phyloP scores from a whole-genome alignment of 2,797 vertebrate species.

The Uromys caudimaculatus region DNA sequence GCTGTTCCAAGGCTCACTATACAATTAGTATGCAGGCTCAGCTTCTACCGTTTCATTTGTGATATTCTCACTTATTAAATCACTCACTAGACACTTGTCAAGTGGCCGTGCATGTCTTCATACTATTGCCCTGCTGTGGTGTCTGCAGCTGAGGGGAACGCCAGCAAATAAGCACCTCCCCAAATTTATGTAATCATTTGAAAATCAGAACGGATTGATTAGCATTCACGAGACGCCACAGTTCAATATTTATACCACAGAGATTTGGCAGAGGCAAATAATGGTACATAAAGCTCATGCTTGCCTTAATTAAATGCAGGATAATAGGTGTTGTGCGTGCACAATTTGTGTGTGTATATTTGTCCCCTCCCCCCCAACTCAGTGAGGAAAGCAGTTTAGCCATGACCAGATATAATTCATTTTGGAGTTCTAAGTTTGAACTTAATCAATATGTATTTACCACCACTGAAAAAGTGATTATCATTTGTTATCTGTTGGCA shows the following conservation, averaged over 20 bases:
- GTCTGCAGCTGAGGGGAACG: slow-evolving; percentile 79
- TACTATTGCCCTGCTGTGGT: slow-evolving; percentile 81
- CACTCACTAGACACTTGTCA: slow-evolving; percentile 80
- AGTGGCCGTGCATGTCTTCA: slow-evolving; percentile 86
- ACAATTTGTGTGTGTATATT: slow-evolving; percentile 3
- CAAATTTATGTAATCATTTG: slow-evolving; percentile 91
- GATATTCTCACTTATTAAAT: slow-evolving; percentile 89
- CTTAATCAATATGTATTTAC: slow-evolving; percentile 92
- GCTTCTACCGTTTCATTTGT: slow-evolving; percentile 84
- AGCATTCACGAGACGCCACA: slow-evolving; percentile 87
- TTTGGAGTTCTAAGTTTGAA: slow-evolving; percentile 89
- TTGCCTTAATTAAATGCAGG: slow-evolving; percentile 93
- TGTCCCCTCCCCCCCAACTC: slow-evolving; percentile 79
- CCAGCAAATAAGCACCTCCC: slow-evolving; percentile 90
- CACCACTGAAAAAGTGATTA: slow-evolving; percentile 82
- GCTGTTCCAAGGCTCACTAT: not conserved
- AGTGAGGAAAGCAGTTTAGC: slow-evolving; percentile 89
- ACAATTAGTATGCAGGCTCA: not conserved
- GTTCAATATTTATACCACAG: slow-evolving; percentile 92
- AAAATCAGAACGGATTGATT: slow-evolving; percentile 91
- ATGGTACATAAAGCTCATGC: slow-evolving; percentile 89
- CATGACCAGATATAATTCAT: slow-evolving; percentile 89
- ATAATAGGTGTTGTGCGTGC: slow-evolving; percentile 87
- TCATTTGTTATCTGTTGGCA: slow-evolving; percentile 83
- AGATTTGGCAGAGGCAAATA: slow-evolving; percentile 90